phyloP scores from a whole-genome alignment of 2,888 invertebrate genomes.

The Merodon equestris region DNA sequence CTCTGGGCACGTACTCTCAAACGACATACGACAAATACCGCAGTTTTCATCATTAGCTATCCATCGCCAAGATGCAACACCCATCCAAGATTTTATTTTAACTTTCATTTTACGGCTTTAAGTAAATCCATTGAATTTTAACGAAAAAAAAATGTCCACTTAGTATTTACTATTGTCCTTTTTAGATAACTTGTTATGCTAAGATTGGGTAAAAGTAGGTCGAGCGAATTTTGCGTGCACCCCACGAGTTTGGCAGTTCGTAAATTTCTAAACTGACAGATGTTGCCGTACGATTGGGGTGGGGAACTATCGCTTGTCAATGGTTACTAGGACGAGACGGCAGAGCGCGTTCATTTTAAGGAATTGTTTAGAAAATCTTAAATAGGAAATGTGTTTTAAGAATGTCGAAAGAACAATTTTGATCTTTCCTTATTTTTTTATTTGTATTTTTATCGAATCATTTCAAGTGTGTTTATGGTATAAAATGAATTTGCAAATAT shows the following conservation, averaged over 20 bases:
- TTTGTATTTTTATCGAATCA: too few species aligned
- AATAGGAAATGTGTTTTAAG: too few species aligned
- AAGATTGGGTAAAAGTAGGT: constrained; percentile 61
- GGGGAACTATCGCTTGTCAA: neutral
- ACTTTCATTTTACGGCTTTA: constrained; percentile 75
- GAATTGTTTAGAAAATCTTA: too few species aligned
- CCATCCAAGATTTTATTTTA: constrained; percentile 85
- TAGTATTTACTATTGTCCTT: constrained; percentile 38
- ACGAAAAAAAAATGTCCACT: neutral
- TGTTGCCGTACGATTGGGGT: constrained; percentile 13
- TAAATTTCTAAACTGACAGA: constrained; percentile 23
- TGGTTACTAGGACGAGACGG: neutral
- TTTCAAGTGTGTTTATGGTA: too few species aligned
- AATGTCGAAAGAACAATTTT: too few species aligned
- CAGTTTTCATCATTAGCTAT: constrained; percentile 99
- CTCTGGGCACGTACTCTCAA: constrained; percentile 98
- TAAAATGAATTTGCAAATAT: too few species aligned
- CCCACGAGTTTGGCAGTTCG: constrained; percentile 35
- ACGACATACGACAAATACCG: constrained; percentile 99
- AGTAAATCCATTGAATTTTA: constrained; percentile 54
- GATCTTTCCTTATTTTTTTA: too few species aligned
- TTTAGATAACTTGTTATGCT: constrained; percentile 45
- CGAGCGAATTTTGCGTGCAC: constrained; percentile 42
- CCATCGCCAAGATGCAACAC: constrained; percentile 99
- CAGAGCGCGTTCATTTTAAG: neutral